phyloP scores from a whole-genome alignment of 1,140 invertebrate species.

The Thaumatotibia leucotreta region DNA sequence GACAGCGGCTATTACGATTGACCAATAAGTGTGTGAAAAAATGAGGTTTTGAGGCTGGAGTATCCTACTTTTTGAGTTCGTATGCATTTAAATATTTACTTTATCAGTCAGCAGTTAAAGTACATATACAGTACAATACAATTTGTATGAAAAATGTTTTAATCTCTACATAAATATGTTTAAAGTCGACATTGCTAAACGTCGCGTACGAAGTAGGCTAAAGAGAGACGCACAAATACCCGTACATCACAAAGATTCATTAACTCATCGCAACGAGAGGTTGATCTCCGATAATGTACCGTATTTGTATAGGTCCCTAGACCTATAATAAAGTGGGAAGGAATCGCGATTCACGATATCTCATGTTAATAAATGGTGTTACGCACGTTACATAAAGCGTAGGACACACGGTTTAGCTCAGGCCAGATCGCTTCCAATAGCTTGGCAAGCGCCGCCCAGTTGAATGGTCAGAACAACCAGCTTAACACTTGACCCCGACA shows the following conservation, averaged over 20 bases:
- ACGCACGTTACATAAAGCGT: constrained; percentile 15
- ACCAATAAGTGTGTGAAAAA: constrained; percentile 74
- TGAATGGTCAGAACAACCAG: not conserved
- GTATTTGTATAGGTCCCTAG: constrained; percentile 17
- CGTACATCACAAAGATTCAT: constrained; percentile 69
- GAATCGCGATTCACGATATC: not conserved
- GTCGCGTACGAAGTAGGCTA: constrained; percentile 71
- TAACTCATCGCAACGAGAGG: constrained; percentile 47
- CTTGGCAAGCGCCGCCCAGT: not conserved
- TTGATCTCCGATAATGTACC: constrained; percentile 34
- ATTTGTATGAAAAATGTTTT: constrained; percentile 50
- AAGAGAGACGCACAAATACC: constrained; percentile 64
- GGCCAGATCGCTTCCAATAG: not conserved
- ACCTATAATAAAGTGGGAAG: not conserved
- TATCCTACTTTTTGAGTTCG: constrained; percentile 42
- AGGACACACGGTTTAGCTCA: constrained; percentile 6
- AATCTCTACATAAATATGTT: constrained; percentile 44
- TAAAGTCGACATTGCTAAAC: constrained; percentile 51
- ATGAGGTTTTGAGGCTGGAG: constrained; percentile 73
- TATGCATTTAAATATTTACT: constrained; percentile 33
- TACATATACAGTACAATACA: constrained; percentile 43
- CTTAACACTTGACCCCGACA: not conserved
- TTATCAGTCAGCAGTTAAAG: constrained; percentile 39
- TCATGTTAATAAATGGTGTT: constrained; percentile 15
- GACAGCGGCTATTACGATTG: constrained; percentile 71